phyloP scores from a whole-genome alignment of 2,888 invertebrate species.

The Ganaspis brasiliensis region DNA sequence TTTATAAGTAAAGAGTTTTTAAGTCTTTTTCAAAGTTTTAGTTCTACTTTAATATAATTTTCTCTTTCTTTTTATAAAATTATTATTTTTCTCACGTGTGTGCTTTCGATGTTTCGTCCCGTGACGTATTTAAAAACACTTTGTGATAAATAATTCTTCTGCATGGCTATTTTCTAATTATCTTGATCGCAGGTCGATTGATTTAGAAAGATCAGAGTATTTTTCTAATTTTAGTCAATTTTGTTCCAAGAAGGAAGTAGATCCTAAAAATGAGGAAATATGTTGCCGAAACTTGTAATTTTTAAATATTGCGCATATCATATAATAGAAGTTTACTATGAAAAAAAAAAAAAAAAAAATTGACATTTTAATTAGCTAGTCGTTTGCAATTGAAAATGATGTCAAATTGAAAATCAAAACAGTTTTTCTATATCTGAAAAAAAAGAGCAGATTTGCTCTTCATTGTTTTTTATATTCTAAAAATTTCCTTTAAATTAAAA shows the following conservation, averaged over 20 bases:
- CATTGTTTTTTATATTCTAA: background rate
- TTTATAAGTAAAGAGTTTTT: background rate
- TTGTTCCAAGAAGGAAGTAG: background rate
- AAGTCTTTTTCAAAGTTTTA: background rate
- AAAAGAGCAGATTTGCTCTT: background rate
- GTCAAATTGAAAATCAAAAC: conserved; percentile 34
- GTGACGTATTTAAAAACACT: background rate
- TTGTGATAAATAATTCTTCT: background rate
- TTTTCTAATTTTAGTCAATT: conserved; percentile 29
- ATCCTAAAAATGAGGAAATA: background rate
- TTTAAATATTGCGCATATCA: conserved; percentile 27
- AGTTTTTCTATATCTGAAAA: background rate
- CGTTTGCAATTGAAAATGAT: conserved; percentile 30
- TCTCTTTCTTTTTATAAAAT: background rate
- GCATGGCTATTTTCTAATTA: background rate
- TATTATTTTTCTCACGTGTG: conserved; percentile 11
- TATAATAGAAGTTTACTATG: background rate
- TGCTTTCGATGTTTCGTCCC: conserved; percentile 4
- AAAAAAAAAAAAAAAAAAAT: conserved; percentile 2
- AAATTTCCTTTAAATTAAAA: too few species aligned
- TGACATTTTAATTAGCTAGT: conserved; percentile 30
- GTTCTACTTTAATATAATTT: background rate
- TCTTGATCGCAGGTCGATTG: conserved; percentile 1
- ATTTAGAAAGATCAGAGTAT: background rate
- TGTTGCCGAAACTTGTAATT: background rate